Evolutionary conservation across 1,140 invertebrate genomes (phyloP).

Genomic region (Calliopsis andreniformis): DNA sequence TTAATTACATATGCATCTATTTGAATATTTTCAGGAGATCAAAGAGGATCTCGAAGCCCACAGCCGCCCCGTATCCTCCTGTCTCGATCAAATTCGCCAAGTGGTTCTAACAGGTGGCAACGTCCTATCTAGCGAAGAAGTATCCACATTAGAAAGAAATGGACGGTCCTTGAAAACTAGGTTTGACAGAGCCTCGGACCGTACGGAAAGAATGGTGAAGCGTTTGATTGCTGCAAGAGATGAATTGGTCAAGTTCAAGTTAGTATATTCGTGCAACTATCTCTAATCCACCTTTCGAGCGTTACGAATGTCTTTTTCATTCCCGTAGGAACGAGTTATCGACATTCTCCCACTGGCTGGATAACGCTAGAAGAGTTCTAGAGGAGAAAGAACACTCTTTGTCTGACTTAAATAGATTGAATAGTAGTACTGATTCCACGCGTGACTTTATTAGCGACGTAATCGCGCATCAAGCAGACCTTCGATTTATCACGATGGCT

Average conservation of each 20-base stretch:
- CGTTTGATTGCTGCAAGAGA: conserved; percentile 90
- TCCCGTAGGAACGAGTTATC: conserved; percentile 86
- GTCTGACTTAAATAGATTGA: conserved; percentile 88
- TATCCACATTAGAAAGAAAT: conserved; percentile 91
- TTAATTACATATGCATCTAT: too few relatives aligned
- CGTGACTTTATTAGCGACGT: conserved; percentile 96
- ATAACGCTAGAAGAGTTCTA: conserved; percentile 88
- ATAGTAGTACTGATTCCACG: conserved; percentile 87
- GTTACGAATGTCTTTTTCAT: conserved; percentile 1
- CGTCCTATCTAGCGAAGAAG: conserved; percentile 94
- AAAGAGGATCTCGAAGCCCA: conserved; percentile 95
- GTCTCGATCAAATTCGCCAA: conserved; percentile 95
- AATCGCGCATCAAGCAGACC: conserved; percentile 96
- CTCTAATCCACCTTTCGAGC: neutral
- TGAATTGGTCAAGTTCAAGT: conserved; percentile 93
- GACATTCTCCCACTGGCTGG: conserved; percentile 93
- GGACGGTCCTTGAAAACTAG: conserved; percentile 91
- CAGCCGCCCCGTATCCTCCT: conserved; percentile 91
- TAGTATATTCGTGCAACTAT: conserved; percentile 60
- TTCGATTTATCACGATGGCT: conserved; percentile 96
- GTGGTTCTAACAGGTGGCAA: conserved; percentile 94
- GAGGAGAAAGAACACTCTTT: conserved; percentile 93
- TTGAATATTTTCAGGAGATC: conserved; percentile 88
- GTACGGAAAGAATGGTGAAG: conserved; percentile 89
- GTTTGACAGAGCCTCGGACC: conserved; percentile 90